Conservation (phyloP, 2,888 invertebrate genomes). For the Meiosimyza platycephala region DNA sequence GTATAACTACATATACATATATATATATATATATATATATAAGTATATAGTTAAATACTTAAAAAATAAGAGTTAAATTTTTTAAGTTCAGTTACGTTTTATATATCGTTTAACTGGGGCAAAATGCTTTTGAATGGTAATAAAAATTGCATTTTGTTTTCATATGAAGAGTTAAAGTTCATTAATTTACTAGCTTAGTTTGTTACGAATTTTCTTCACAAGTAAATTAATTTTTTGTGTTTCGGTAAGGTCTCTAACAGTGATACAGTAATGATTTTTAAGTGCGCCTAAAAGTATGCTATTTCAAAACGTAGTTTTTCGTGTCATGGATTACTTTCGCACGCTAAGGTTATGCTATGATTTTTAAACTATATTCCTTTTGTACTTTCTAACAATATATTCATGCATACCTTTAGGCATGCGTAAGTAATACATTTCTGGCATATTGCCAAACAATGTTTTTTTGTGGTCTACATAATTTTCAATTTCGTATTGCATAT, state of each 20-base stretch:
- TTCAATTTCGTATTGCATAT: background rate
- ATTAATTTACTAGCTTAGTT: conserved; percentile 3
- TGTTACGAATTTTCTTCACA: background rate
- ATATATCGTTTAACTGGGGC: background rate
- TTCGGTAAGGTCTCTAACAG: too few relatives aligned
- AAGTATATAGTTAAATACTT: background rate
- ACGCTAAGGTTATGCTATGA: too few relatives aligned
- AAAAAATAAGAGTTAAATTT: conserved; percentile 6
- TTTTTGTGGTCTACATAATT: background rate
- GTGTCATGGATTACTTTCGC: too few relatives aligned
- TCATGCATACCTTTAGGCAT: too few relatives aligned
- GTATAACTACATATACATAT: conserved; percentile 9
- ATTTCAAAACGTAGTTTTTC: too few relatives aligned
- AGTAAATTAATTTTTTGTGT: too few relatives aligned
- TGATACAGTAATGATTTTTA: too few relatives aligned
- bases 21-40: conserved; percentile 15
- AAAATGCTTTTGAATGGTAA: conserved; percentile 26
- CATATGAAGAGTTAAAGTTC: background rate
- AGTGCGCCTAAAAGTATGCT: too few relatives aligned
- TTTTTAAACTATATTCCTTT: too few relatives aligned
- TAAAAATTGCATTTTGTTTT: conserved; percentile 16
- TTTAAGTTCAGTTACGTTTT: background rate
- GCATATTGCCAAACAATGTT: too few relatives aligned
- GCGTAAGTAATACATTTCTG: too few relatives aligned
- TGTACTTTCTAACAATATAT: too few relatives aligned